Conservation (phyloP, 2,888 invertebrate genomes). For the Gisinianus flammeolus region DNA sequence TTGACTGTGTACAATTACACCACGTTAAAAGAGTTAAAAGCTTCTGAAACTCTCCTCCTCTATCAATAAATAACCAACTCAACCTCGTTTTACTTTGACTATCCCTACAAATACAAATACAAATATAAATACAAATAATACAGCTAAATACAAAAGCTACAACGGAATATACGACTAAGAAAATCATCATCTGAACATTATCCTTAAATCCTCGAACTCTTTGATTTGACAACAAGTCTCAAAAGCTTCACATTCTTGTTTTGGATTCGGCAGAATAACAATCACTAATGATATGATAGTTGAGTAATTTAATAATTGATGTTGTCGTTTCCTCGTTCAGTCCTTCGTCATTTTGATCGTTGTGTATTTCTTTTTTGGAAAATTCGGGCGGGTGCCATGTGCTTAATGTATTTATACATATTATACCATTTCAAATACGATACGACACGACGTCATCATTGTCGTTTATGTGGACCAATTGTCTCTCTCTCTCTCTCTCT, state of each 20-base stretch:
- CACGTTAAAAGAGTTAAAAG: background rate
- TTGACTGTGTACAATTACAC: background rate
- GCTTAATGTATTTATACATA: constrained; percentile 9
- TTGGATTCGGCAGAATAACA: constrained; percentile 25
- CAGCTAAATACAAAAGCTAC: background rate
- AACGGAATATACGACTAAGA: background rate
- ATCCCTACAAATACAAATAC: background rate
- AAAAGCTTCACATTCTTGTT: background rate
- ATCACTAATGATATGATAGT: constrained; percentile 31
- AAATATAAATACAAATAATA: background rate
- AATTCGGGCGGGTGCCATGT: background rate
- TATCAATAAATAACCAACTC: background rate
- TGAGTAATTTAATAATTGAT: constrained; percentile 34
- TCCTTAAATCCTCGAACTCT: no score
- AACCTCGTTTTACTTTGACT: no score
- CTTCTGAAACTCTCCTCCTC: no score
- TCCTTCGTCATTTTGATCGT: background rate
- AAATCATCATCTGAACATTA: no score
- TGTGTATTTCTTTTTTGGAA: background rate
- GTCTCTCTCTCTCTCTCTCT: background rate
- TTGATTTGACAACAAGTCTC: background rate
- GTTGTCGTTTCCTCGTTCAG: background rate
- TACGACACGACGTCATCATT: background rate
- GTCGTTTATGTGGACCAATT: background rate
- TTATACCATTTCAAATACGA: background rate